Evolutionary conservation across 2,888 invertebrate genomes (phyloP).

Genomic region (Antitype chi): DNA sequence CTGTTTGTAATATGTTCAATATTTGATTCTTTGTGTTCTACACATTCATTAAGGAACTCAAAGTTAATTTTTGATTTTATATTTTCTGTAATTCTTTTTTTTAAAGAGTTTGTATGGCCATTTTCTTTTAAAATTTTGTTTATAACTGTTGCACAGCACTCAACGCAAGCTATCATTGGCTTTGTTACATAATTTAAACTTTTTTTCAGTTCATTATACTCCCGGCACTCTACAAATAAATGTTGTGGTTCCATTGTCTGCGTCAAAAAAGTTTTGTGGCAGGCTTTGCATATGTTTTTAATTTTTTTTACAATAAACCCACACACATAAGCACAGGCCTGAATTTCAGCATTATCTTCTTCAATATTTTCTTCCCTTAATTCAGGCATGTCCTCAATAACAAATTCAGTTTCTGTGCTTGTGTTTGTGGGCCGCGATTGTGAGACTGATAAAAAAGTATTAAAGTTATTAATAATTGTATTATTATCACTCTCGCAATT

Average conservation of each 20-base stretch:
- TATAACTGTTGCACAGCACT: constrained; percentile 11
- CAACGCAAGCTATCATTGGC: constrained; percentile 16
- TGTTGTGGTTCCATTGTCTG: constrained; percentile 2
- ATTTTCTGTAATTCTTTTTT: constrained; percentile 1
- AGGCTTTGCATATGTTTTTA: constrained; percentile 15
- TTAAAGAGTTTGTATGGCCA: constrained; percentile 5
- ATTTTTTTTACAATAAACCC: constrained; percentile 35
- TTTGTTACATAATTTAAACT: constrained; percentile 13
- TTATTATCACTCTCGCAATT: constrained; percentile 21
- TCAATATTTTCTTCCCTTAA: constrained; percentile 18
- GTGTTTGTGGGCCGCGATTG: constrained; percentile 4
- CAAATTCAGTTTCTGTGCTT: constrained; percentile 4
- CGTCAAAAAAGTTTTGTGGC: constrained; percentile 3
- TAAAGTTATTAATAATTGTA: constrained; percentile 1
- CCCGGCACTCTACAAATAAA: constrained; percentile 6
- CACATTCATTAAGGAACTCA: constrained; percentile 9
- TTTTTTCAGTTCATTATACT: constrained; percentile 10
- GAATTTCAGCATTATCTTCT: constrained; percentile 40
- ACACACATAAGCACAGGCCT: constrained; percentile 47
- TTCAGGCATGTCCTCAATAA: constrained; percentile 16
- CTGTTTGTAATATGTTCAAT: constrained; percentile 13
- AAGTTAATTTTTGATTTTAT: background rate
- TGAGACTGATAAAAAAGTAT: constrained; percentile 9
- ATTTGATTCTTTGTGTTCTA: constrained; percentile 18
- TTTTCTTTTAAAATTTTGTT: constrained; percentile 1